Evolutionary conservation across 2,113 vertebrate genomes (phyloP), one percentile per base, ranked within the genome.

Genomic region (Equus quagga): DNA sequence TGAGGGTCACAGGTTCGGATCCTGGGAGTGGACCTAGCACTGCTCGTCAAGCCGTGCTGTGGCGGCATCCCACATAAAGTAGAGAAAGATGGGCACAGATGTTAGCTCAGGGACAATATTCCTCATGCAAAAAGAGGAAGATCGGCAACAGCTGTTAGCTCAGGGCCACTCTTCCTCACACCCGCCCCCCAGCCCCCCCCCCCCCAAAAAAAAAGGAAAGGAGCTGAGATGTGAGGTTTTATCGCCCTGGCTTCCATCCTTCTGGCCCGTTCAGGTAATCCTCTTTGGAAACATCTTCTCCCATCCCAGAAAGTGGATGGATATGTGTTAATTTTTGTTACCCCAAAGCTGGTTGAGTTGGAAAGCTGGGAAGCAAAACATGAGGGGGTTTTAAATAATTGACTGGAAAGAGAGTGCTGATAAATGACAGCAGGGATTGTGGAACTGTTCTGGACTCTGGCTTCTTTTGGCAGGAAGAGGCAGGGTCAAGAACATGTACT

Each of bases 301-400:
- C 60, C 9, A n/a, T n/a, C 31, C 54, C 21, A 46, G 81, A 56
- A 91, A 41, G 41, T 41, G 49, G 24, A 18, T 75, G 56, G 56
- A 5, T 67, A 28, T 3, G 0, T 26, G 12, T 72, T 89, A 15
- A 56, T 17, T 58, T 93, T 76, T 84, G n/a, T 56, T 93, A n/a
- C 11, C 44, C 60, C 10, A 28, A 51, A 49, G 28, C 76, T 88
- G 58, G 46, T 81, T 88, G 69, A 69, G 10, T 93, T 93, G 83
- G 82, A 96, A 97, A 95, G 58, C 85, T 81, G 28, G 28, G 46
- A 72, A 64, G n/a, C 72, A 73, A 91, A 89, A 23, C 4, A 78
- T 78, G 65, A 36, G 11, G 18, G 2, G 10, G 23, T 75, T 91
- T 44, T 81, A 65, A 67, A 62, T 41, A 88, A 62, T 92, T 87